Evolutionary conservation across 2,113 vertebrate species (phyloP).

Genomic region (Limnothrissa miodon): DNA sequence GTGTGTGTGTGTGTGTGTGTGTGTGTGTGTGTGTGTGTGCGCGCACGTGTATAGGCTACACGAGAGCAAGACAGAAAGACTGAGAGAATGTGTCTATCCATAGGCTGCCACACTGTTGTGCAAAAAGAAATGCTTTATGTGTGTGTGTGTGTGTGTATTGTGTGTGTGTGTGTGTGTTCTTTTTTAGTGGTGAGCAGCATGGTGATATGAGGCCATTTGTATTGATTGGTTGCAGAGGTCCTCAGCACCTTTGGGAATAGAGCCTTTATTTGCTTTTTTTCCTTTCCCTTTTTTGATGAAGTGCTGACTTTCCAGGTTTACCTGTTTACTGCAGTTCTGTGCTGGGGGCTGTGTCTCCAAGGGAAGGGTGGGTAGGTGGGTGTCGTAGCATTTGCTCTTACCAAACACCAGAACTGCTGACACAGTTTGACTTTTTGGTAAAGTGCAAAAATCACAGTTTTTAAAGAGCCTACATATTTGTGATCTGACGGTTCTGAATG

Average conservation of each 20-base stretch:
- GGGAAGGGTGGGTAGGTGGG: slow-evolving; percentile 26
- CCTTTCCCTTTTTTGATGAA: slow-evolving; percentile 57
- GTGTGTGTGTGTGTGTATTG: neutral
- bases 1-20: neutral
- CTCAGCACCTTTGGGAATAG: slow-evolving; percentile 48
- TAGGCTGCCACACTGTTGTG: neutral
- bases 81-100: neutral
- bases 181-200: slow-evolving; percentile 23
- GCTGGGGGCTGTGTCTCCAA: slow-evolving; percentile 21
- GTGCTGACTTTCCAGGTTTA: slow-evolving; percentile 61
- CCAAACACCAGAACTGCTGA: slow-evolving; percentile 51
- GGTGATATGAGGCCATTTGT: slow-evolving; percentile 40
- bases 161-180: neutral
- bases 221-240: slow-evolving; percentile 58
- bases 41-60: neutral
- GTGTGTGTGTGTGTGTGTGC: neutral
- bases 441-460: neutral
- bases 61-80: no score
- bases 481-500: neutral
- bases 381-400: slow-evolving; percentile 38
- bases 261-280: slow-evolving; percentile 51
- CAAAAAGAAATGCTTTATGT: neutral
- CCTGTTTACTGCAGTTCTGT: slow-evolving; percentile 53
- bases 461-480: neutral
- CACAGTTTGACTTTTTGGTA: slow-evolving; percentile 36